phyloP scores from a whole-genome alignment of 2,113 vertebrate genomes.

The Cephalopholis sonnerati region DNA sequence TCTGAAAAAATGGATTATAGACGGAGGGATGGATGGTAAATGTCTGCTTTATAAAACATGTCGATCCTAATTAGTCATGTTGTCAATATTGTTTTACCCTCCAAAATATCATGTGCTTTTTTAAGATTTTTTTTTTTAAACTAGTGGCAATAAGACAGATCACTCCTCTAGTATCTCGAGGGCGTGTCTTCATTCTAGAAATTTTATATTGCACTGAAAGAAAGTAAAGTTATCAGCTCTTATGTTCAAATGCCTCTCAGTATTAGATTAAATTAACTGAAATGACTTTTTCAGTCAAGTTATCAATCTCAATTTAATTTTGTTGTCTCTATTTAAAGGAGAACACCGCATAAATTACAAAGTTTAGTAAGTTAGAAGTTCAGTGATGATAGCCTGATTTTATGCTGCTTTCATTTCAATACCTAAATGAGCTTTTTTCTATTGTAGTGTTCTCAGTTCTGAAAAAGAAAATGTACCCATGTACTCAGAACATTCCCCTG shows the following conservation, averaged over 20 bases:
- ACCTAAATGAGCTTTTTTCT: no score
- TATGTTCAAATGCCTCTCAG: not conserved
- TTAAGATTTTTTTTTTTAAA: not conserved
- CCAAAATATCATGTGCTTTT: not conserved
- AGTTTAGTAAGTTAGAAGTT: no score
- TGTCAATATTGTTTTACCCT: not conserved
- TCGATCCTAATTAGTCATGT: not conserved
- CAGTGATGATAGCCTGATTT: no score
- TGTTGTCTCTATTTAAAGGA: no score
- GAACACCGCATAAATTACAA: no score
- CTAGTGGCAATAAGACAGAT: not conserved
- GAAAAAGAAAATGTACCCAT: no score
- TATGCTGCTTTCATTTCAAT: no score
- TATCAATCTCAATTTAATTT: not conserved
- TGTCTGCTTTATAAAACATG: conserved; percentile 16
- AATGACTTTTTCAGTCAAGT: not conserved
- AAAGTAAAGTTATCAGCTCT: not conserved
- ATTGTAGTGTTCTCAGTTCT: no score
- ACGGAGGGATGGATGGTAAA: not conserved
- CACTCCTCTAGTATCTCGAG: not conserved
- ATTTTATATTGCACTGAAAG: not conserved
- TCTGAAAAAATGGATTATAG: conserved; percentile 13
- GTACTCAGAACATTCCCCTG: no score
- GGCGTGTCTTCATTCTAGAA: not conserved
- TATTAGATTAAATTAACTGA: not conserved